phyloP scores from a whole-genome alignment of 2,888 invertebrate genomes.

The Lysandra coridon region DNA sequence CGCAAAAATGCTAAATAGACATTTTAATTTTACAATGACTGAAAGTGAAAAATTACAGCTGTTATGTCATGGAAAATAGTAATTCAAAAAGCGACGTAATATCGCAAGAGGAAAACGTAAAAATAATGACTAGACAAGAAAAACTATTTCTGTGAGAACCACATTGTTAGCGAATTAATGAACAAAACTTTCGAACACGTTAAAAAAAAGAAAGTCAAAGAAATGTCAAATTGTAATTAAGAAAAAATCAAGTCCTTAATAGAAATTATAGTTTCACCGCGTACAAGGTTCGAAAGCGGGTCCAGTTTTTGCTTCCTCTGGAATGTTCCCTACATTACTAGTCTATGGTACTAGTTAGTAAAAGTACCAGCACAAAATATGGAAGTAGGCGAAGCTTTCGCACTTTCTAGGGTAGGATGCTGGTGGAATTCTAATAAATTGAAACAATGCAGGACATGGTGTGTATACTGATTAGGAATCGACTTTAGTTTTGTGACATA shows the following conservation, averaged over 20 bases:
- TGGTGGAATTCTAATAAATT: constrained; percentile 71
- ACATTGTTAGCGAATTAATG: background rate
- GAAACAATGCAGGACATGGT: constrained; percentile 45
- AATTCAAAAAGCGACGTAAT: background rate
- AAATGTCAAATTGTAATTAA: constrained; percentile 40
- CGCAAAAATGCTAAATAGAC: no score
- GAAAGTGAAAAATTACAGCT: background rate
- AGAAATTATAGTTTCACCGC: constrained; percentile 28
- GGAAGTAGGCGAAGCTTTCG: constrained; percentile 74
- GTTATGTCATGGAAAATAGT: background rate
- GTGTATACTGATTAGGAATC: constrained; percentile 45
- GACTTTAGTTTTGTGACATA: background rate
- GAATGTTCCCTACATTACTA: constrained; percentile 55
- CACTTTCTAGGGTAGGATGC: constrained; percentile 77
- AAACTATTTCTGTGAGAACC: background rate
- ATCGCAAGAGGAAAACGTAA: background rate
- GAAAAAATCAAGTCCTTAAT: constrained; percentile 31
- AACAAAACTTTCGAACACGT: constrained; percentile 44
- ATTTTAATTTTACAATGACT: background rate
- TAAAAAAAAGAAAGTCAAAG: constrained; percentile 66
- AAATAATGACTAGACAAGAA: background rate
- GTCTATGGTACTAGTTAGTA: constrained; percentile 60
- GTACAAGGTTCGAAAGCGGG: constrained; percentile 68
- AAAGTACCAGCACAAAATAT: constrained; percentile 73
- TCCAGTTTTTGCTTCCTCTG: constrained; percentile 69